Base-by-base conservation (phyloP, 2,888 invertebrate genomes). In the Bombyx huttoni region DNA sequence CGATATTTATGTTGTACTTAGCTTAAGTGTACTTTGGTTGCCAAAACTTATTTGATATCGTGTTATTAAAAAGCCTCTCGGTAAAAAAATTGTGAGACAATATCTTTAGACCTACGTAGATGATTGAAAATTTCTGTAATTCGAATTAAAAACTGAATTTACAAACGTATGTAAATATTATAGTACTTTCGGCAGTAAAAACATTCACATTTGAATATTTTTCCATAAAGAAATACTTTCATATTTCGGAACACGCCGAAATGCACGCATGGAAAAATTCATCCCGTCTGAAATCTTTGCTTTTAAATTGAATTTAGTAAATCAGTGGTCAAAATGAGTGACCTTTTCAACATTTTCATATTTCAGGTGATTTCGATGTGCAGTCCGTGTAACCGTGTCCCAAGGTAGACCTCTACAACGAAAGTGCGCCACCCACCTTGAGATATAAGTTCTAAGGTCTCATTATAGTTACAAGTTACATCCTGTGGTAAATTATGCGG, bases 231-330 rank as follows among this genome's bases (percentile, higher is more conserved):
- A 24, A 53, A 53, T 50, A 52, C 53, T 54, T 53, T 58, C 54
- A 51, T 50, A 50, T 55, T 52, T 59, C 52, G 49, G 47, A 52
- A 47, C 40, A 49, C 49, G 47, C 14, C 24, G 47, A 64, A 64
- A 63, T 49, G 52, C 62, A 54, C 54, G 56, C 50, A 51, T 57
- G 58, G 59, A 61, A 65, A 72, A 69, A 70, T 68, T 68, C 68
- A 65, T 69, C 73, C 40, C 40, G 40, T 40, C 12, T 40, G 72
- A 73, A 79, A 76, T 75, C 73, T 75, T 73, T 69, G 70, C 75
- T 74, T 67, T 68, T 73, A 83, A 80, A 81, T 82, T 81, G 80
- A 80, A 83, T 81, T 82, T 78, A 76, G 80, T 81, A 82, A 75
- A 77, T 72, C 74, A 70, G 75, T 76, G 78, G 75, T 73, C 77